phyloP scores from a whole-genome alignment of 2,797 vertebrate species.

The Sternarchorhynchus goeldii region DNA sequence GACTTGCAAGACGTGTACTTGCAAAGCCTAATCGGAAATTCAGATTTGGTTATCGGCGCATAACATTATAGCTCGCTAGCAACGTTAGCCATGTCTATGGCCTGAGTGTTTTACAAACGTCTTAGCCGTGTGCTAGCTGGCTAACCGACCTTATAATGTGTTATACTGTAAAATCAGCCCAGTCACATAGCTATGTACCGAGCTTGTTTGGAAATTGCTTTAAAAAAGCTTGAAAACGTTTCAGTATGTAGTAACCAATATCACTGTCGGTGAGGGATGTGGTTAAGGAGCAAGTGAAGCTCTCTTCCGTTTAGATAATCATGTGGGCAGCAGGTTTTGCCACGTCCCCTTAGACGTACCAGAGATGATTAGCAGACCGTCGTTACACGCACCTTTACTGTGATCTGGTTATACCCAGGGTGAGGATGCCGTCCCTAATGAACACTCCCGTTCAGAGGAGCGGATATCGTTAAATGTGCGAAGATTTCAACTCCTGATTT shows the following conservation, averaged over 20 bases:
- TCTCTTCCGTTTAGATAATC: constrained; percentile 3
- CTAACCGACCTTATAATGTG: too few relatives aligned
- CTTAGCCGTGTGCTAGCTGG: too few relatives aligned
- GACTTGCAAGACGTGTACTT: too few relatives aligned
- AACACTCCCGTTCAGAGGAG: constrained; percentile 27
- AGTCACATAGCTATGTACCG: too few relatives aligned
- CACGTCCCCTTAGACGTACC: constrained; percentile 46
- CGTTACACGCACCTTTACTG: not conserved
- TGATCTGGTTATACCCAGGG: constrained; percentile 1
- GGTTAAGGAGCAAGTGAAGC: not conserved
- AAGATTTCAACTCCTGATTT: constrained; percentile 8
- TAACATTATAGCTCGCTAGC: too few relatives aligned
- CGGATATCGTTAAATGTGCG: constrained; percentile 25
- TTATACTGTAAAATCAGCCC: too few relatives aligned
- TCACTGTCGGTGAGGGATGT: not conserved
- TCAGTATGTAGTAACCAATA: too few relatives aligned
- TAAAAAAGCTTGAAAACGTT: too few relatives aligned
- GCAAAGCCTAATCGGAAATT: not conserved
- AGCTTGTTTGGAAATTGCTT: too few relatives aligned
- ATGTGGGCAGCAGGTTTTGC: constrained; percentile 21
- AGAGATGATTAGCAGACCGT: not conserved
- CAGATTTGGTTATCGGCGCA: not conserved
- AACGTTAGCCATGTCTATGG: too few relatives aligned
- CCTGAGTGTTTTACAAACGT: too few relatives aligned
- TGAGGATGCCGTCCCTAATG: constrained; percentile 23